Conservation (phyloP, 2,888 invertebrate species). For the Xanthia togata region DNA sequence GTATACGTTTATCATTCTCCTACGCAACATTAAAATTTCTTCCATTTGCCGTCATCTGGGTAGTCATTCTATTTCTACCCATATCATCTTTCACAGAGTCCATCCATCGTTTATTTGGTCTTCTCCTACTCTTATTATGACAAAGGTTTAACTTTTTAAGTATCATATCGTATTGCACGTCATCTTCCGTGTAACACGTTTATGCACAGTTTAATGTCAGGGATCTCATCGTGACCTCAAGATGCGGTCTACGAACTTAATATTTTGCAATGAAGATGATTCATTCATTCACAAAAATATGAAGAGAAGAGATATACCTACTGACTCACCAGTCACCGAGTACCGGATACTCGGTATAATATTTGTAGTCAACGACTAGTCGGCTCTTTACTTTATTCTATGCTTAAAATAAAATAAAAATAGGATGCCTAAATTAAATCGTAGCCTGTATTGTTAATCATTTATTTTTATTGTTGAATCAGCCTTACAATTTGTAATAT, state of each 20-base stretch:
- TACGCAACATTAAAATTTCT: too few relatives aligned
- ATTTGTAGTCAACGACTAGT: background rate
- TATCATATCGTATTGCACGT: background rate
- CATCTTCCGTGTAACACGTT: constrained; percentile 35
- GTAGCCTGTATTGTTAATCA: background rate
- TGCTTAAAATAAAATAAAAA: background rate
- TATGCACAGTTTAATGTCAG: constrained; percentile 58
- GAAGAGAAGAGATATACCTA: background rate
- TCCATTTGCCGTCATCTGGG: background rate
- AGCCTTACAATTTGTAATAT: background rate
- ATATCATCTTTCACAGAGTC: too few relatives aligned
- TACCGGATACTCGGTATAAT: too few relatives aligned
- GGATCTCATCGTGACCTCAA: constrained; percentile 62
- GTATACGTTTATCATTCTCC: too few relatives aligned
- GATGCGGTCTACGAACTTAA: constrained; percentile 68
- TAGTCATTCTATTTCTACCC: too few relatives aligned
- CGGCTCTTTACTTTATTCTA: background rate
- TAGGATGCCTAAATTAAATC: background rate
- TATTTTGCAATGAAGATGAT: constrained; percentile 66
- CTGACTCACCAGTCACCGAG: background rate
- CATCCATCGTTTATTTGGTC: background rate
- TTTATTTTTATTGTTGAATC: background rate
- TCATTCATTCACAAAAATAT: constrained; percentile 61
- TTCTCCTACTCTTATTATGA: too few relatives aligned
- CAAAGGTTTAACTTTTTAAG: background rate